Conservation (phyloP, 2,113 vertebrate species). For the Zosterops japonicus region DNA sequence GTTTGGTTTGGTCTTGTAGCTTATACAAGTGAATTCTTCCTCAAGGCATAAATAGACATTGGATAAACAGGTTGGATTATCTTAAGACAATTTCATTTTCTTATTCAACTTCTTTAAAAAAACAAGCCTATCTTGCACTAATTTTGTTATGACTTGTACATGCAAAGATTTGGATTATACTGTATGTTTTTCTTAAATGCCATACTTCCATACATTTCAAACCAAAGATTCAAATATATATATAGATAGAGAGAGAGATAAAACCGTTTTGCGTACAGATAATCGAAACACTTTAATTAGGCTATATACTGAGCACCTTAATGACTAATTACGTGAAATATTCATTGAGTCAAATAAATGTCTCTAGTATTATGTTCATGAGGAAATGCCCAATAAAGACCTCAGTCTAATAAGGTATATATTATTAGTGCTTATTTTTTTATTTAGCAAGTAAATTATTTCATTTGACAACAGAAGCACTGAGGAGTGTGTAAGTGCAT, state of each 20-base stretch:
- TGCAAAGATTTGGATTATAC: background rate
- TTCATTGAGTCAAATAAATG: background rate
- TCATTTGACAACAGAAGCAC: background rate
- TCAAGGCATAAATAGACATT: background rate
- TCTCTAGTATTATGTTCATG: background rate
- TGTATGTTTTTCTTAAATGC: background rate
- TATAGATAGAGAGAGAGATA: too few relatives aligned
- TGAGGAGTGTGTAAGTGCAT: background rate
- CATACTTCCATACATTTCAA: background rate
- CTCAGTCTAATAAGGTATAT: background rate
- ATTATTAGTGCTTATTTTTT: background rate
- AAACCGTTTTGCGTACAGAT: background rate
- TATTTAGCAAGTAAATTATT: background rate
- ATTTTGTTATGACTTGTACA: background rate
- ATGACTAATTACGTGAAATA: background rate
- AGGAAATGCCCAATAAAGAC: background rate
- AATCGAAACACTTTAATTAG: background rate
- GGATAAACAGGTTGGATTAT: background rate
- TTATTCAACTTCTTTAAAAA: background rate
- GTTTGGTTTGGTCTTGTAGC: background rate
- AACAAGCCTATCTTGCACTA: background rate
- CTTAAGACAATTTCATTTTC: background rate
- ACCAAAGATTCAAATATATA: background rate
- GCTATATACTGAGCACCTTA: background rate
- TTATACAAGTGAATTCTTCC: background rate